Evolutionary conservation across 2,888 invertebrate species (phyloP).

Genomic region (Rhaphigaster nebulosa): DNA sequence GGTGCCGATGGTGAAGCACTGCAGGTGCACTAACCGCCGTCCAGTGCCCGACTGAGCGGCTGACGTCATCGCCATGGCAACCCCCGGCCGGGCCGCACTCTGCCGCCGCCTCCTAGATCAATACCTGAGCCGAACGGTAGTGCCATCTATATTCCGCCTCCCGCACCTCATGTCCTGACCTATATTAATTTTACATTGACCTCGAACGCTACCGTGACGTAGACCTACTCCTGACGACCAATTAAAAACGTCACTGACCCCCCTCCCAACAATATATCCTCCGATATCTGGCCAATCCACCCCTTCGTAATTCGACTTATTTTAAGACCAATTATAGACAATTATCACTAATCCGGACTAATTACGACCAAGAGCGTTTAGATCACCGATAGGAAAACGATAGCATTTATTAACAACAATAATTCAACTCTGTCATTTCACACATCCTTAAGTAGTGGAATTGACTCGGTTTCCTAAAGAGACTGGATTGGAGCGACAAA

Average conservation of each 20-base stretch:
- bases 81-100: constrained; percentile 49
- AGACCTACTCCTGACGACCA: constrained; percentile 32
- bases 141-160: neutral
- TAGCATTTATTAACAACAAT: too few relatives aligned
- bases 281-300: neutral
- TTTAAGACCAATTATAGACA: neutral
- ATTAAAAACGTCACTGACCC: constrained; percentile 33
- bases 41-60: constrained; percentile 48
- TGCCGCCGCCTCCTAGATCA: constrained; percentile 41
- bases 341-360: too few relatives aligned
- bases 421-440: too few relatives aligned
- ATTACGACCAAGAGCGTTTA: neutral
- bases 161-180: constrained; percentile 24
- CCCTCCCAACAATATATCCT: neutral
- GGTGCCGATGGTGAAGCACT: constrained; percentile 23
- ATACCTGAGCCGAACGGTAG: neutral
- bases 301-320: neutral
- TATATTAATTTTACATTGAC: constrained; percentile 49
- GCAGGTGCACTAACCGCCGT: constrained; percentile 44
- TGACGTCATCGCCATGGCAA: constrained; percentile 50
- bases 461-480: too few relatives aligned
- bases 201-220: constrained; percentile 34
- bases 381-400: too few relatives aligned
- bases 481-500: too few relatives aligned
- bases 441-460: too few relatives aligned